These are phyloP conservation scores for Muntiacus muntjak DNA, from an alignment of 2,113 vertebrate species.

Conservation along the genomic window DNA sequence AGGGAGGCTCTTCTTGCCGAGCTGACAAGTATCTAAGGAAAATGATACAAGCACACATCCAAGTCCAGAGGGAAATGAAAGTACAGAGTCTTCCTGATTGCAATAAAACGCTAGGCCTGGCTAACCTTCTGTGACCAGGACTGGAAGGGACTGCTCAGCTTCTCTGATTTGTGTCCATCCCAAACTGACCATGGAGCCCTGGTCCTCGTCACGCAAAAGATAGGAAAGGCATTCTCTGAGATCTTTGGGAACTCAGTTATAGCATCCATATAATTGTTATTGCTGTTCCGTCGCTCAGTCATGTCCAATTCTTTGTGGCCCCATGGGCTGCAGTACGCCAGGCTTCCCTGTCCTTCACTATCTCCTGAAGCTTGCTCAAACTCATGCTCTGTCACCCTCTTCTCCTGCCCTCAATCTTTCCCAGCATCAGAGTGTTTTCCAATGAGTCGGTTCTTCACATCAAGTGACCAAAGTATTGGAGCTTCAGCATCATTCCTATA, in stretches of 20 bases:
- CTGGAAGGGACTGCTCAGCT: rapidly evolving
- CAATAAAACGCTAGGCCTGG: not conserved
- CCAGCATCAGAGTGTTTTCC: not conserved
- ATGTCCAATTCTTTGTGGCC: not conserved
- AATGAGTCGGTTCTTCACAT: not conserved
- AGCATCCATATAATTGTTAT: not conserved
- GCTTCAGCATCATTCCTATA: not conserved
- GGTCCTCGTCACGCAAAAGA: not conserved
- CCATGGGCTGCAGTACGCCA: not conserved
- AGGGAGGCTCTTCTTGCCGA: not conserved
- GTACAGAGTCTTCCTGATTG: not conserved
- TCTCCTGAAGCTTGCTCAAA: not conserved
- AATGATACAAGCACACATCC: not conserved
- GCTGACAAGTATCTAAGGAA: not conserved
- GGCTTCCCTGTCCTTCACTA: not conserved
- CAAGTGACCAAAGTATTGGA: not conserved
- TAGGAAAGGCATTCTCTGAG: no score
- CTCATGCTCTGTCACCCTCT: not conserved
- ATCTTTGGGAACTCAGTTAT: not conserved
- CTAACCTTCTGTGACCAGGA: not conserved
- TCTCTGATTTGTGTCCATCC: not conserved
- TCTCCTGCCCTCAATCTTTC: not conserved
- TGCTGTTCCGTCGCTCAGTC: not conserved
- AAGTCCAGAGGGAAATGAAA: not conserved
- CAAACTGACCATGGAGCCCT: not conserved